Conservation (phyloP, 2,888 invertebrate species). For the Endomychus coccineus region DNA sequence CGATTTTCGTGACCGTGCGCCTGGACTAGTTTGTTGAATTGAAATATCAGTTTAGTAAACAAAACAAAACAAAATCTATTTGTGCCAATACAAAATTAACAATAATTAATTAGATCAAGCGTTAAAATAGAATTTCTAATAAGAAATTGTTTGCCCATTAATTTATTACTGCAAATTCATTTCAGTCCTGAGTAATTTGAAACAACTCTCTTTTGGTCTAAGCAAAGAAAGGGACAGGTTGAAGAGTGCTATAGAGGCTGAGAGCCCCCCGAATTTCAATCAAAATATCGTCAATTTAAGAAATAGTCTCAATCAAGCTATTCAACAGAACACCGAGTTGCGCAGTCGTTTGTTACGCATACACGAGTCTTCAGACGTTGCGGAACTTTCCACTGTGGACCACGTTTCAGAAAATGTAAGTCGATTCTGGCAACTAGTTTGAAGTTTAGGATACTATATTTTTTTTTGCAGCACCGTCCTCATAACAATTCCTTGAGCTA, state of each 20-base stretch:
- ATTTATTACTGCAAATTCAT: background rate
- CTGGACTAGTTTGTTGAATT: too few relatives aligned
- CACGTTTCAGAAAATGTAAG: constrained; percentile 45
- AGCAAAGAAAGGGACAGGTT: constrained; percentile 53
- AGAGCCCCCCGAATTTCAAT: constrained; percentile 38
- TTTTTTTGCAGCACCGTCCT: constrained; percentile 44
- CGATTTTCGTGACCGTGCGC: too few relatives aligned
- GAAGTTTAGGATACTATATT: background rate
- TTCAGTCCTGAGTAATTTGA: constrained; percentile 46
- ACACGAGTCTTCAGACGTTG: constrained; percentile 57
- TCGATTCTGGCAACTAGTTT: background rate
- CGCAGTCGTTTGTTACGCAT: constrained; percentile 54
- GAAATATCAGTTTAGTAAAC: too few relatives aligned
- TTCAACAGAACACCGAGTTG: constrained; percentile 71
- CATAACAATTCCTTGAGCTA: constrained; percentile 62
- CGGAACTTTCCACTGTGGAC: constrained; percentile 53
- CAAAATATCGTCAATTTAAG: constrained; percentile 49
- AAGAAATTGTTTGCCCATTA: too few relatives aligned
- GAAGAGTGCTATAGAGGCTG: constrained; percentile 53
- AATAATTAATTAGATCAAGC: too few relatives aligned
- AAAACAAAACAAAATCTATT: too few relatives aligned
- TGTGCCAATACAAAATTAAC: too few relatives aligned
- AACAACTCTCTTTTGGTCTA: constrained; percentile 42
- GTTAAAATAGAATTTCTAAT: too few relatives aligned
- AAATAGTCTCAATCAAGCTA: constrained; percentile 55